Evolutionary conservation across 2,113 vertebrate genomes (phyloP), one percentile per base, ranked within the genome.

Genomic region (Stercorarius parasiticus): DNA sequence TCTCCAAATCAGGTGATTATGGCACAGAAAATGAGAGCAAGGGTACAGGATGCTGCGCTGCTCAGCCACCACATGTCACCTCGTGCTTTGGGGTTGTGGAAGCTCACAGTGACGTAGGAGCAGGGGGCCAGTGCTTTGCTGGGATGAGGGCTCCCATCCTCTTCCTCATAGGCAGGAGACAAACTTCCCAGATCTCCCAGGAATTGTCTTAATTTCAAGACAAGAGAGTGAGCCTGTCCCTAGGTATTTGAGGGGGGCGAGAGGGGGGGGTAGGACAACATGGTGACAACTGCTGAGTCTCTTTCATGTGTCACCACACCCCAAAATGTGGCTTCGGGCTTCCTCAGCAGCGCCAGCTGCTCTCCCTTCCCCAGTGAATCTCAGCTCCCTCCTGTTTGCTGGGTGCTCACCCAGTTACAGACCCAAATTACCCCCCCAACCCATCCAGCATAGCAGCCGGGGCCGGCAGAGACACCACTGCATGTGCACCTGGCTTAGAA

Each of bases 251-350:
- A 6, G 61, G 36, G 52, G 80, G n/a, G n/a, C n/a, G n/a, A n/a
- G n/a, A n/a, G n/a, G 23, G 0, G 0, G 45, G 16, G 12, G 32
- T n/a, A n/a, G n/a, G n/a, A n/a, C n/a, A n/a, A 13, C 12, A 27
- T 2, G 0, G 38, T 73, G 67, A 59, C 7, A 29, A 90, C 86
- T 76, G 78, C 88, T 29, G 34, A 69, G 88, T 80, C 85, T 76
- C 30, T 30, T 26, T 23, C 34, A 19, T 5, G 19, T 55, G 49
- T 64, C 66, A 55, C 23, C 66, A 40, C 40, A 47, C 15, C 58
- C 66, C 50, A 65, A 65, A 64, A 65, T 1, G 22, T 25, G 18
- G n/a, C 50, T 79, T 49, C 1, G 3, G 42, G 55, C 55, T 59
- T 38, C 29, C 55, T 42, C 3, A 0, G 40, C 15, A 85, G 49